These are phyloP conservation scores for Amblyopsis rosae DNA, from an alignment of 2,113 vertebrate species.

Conservation along the genomic window DNA sequence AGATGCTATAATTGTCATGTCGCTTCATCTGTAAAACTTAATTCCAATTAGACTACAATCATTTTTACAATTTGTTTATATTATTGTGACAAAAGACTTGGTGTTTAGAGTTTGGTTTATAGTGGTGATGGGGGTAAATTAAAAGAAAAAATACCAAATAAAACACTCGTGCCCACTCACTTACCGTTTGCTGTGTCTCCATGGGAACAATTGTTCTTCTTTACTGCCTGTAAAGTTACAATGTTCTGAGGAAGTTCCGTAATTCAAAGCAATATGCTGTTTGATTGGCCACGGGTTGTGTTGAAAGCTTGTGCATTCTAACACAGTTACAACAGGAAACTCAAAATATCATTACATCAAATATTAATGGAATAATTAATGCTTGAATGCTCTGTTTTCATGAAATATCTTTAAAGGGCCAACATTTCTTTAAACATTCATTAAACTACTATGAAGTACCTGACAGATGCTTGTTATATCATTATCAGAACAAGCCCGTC, in stretches of 20 bases:
- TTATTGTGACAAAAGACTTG: constrained; percentile 1
- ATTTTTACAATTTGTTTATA: neutral
- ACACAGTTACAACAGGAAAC: neutral
- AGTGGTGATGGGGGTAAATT: neutral
- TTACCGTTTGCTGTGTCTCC: constrained; percentile 52
- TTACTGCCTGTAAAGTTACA: constrained; percentile 23
- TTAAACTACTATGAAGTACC: too few species aligned
- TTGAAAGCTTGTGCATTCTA: neutral
- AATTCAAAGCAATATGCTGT: constrained; percentile 2
- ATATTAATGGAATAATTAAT: neutral
- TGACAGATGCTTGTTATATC: neutral
- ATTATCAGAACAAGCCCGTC: neutral
- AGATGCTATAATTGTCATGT: neutral
- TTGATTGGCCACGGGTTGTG: constrained; percentile 7
- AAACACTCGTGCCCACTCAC: constrained; percentile 44
- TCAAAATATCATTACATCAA: neutral
- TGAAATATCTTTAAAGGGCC: too few species aligned
- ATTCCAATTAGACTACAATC: neutral
- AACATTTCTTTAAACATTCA: neutral
- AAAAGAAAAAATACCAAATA: constrained; percentile 21
- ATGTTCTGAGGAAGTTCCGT: neutral
- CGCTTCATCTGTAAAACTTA: neutral
- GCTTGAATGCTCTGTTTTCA: neutral
- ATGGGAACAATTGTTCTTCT: constrained; percentile 55
- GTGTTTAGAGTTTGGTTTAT: too few species aligned